These are phyloP conservation scores for Gila robusta DNA, from an alignment of 2,797 vertebrate genomes.

Conservation along the genomic window DNA sequence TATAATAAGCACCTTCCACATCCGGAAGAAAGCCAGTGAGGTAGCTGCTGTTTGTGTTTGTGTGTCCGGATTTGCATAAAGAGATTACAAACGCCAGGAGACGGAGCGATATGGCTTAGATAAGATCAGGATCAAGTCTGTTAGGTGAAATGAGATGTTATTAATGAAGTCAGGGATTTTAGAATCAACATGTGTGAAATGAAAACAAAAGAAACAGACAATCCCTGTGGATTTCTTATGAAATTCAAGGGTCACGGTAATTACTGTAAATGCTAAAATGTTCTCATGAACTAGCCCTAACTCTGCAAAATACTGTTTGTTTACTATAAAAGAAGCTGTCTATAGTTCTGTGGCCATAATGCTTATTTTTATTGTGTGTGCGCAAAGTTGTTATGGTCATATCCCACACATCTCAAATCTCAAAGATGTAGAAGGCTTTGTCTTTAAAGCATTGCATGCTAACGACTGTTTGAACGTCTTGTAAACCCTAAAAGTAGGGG, in stretches of 20 bases:
- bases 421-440: background rate
- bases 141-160: conserved; percentile 22
- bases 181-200: conserved; percentile 22
- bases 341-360: background rate
- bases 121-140: conserved; percentile 37
- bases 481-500: background rate
- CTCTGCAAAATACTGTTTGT: conserved; percentile 33
- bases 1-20: conserved; percentile 46
- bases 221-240: conserved; percentile 1
- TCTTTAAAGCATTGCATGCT: background rate
- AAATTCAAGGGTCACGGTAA: background rate
- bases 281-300: conserved; percentile 22
- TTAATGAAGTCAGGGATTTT: conserved; percentile 23
- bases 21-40: background rate
- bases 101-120: conserved; percentile 21
- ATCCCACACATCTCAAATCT: background rate
- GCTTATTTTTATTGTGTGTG: background rate
- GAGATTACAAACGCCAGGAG: conserved; percentile 28
- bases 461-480: background rate
- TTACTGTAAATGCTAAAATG: conserved; percentile 11
- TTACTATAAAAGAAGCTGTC: background rate
- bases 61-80: conserved; percentile 33
- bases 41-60: conserved; percentile 23
- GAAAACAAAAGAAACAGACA: conserved; percentile 5
- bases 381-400: background rate